These are phyloP conservation scores for Pegoplata infirma DNA, from an alignment of 2,888 invertebrate genomes.

Conservation along the genomic window DNA sequence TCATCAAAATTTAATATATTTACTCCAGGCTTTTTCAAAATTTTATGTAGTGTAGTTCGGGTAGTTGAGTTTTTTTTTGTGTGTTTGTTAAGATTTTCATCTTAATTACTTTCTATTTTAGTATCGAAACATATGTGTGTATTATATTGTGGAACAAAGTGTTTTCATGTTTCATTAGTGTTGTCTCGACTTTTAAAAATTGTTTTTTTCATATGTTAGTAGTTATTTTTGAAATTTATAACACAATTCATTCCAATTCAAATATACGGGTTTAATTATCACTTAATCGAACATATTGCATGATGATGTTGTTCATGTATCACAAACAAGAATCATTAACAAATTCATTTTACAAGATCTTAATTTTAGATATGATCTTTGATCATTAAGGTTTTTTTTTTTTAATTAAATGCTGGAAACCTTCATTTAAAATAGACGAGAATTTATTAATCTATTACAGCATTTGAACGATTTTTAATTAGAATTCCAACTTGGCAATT, in stretches of 20 bases:
- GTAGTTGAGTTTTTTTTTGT: slow-evolving; percentile 7
- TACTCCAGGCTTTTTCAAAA: slow-evolving; percentile 10
- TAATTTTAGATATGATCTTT: slow-evolving; percentile 16
- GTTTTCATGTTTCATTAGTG: slow-evolving; percentile 25
- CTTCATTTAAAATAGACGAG: too few relatives aligned
- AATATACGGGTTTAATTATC: slow-evolving; percentile 41
- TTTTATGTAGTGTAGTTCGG: slow-evolving; percentile 27
- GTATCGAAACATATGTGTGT: slow-evolving; percentile 20
- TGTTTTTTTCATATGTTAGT: background rate
- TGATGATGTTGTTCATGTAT: slow-evolving; percentile 21
- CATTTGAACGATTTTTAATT: too few relatives aligned
- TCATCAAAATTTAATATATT: slow-evolving; percentile 30
- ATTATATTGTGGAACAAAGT: background rate
- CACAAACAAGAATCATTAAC: slow-evolving; percentile 31
- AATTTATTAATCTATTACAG: too few relatives aligned
- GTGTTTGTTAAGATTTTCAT: slow-evolving; percentile 29
- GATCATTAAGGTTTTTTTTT: background rate
- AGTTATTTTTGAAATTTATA: background rate
- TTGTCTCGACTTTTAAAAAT: too few relatives aligned
- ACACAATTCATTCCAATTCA: background rate
- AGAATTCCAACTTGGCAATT: too few relatives aligned
- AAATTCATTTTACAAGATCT: slow-evolving; percentile 32
- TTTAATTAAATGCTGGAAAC: background rate
- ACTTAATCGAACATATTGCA: slow-evolving; percentile 25
- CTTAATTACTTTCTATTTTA: slow-evolving; percentile 49